Evolutionary conservation across 2,113 vertebrate genomes (phyloP), one percentile per base, ranked within the genome.

Genomic region (Oryzias melastigma): DNA sequence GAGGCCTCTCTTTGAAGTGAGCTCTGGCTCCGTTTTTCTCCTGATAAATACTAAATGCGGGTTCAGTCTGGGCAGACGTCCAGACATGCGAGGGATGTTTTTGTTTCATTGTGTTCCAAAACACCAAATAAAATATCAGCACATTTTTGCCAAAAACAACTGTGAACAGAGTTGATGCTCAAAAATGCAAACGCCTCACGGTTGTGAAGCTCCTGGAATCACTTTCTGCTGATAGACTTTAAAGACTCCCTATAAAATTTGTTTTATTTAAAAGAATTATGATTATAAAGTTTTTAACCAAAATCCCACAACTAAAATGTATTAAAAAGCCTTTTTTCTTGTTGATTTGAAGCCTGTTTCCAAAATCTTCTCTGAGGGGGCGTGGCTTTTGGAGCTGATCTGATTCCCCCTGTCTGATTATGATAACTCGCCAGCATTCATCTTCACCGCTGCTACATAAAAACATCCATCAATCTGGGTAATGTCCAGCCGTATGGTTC

Each of bases 11-110:
- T 88, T 89, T 87, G 85, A 89, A 87, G 79, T 65, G 7, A 62
- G 52, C 50, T 58, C 72, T 73, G 79, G 78, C 78, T 83, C 69
- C 44, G 70, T 65, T 84, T 76, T 60, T 52, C 67, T 73, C 56
- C 58, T 81, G 86, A 90, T 89, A 85, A 86, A 80, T 80, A 61
- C 78, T 83, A 52, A 35, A 80, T 62, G 72, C 71, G 68, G 80
- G 75, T 71, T 78, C 13, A 50, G 71, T 65, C 73, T 40, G 81
- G 84, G 84, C 78, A 59, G 58, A 62, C 63, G 4, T 81, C 78
- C 82, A 87, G 81, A 65, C 49, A 68, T 68, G 78, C 62, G 66
- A 64, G 49, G 54, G 56, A 75, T 72, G 17, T 66, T 55, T 51
- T 16, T 56, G 58, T 75, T 71, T 62, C 47, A 52, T 17, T 40